phyloP scores from a whole-genome alignment of 2,797 vertebrate genomes.

The Falco columbarius region DNA sequence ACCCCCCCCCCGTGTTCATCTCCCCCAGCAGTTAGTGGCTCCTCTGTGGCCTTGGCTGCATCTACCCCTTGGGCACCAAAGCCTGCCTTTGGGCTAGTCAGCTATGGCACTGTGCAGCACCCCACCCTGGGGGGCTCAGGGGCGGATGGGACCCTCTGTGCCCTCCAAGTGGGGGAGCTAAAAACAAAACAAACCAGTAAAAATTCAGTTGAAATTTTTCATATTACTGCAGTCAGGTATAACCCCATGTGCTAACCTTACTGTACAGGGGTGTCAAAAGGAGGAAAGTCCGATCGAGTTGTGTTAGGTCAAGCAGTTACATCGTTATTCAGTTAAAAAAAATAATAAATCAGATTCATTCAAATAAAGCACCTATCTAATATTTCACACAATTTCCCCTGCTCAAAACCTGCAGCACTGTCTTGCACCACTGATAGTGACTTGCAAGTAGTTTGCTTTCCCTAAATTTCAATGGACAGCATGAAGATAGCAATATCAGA shows the following conservation, averaged over 20 bases:
- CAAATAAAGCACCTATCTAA: neutral
- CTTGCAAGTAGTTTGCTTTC: neutral
- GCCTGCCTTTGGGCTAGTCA: no score
- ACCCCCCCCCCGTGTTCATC: neutral
- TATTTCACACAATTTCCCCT: neutral
- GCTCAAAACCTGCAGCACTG: neutral
- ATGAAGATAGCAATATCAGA: neutral
- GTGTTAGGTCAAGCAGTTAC: neutral
- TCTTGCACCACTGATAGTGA: neutral
- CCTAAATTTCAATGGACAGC: neutral
- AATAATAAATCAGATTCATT: neutral
- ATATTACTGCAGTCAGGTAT: neutral
- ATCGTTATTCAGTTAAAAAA: neutral
- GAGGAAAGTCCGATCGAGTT: neutral
- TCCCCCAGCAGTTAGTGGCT: neutral
- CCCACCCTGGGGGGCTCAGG: neutral
- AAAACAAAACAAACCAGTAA: neutral
- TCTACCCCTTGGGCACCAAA: neutral
- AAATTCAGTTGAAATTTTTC: neutral
- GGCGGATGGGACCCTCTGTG: neutral
- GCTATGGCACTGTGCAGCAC: neutral
- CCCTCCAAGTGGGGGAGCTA: neutral
- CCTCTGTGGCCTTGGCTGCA: neutral
- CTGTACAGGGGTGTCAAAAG: neutral
- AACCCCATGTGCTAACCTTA: neutral